Percentiles rank a stretch among this genome's conserved stretches.
Evolutionary conservation across 1,140 invertebrate genomes (phyloP).

Genomic region (Drosophila sucinea): DNA sequence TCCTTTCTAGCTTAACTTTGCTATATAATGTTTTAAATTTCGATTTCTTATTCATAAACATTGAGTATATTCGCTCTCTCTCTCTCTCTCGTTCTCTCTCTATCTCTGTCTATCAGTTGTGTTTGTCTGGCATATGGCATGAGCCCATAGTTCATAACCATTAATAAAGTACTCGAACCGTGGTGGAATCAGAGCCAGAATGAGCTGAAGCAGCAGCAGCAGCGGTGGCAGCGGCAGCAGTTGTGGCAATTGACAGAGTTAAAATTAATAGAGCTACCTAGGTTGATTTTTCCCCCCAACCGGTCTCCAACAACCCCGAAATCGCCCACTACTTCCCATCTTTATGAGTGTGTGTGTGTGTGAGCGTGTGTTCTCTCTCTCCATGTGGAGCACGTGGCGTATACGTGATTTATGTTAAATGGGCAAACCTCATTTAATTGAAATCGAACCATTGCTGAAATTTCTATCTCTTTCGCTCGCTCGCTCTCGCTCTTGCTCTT

Average conservation of each 20-base stretch:
- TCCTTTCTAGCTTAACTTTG: no score
- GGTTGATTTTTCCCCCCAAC: constrained; percentile 1
- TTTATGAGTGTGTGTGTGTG: neutral
- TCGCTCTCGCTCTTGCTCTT: no score
- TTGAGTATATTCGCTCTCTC: no score
- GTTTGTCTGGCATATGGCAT: constrained; percentile 9
- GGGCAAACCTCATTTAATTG: constrained; percentile 63
- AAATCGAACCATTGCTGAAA: constrained; percentile 38
- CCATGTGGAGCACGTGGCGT: constrained; percentile 50
- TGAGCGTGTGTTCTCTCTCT: neutral
- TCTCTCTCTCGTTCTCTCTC: neutral
- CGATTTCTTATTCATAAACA: no score
- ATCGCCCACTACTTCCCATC: neutral
- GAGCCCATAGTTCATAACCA: constrained; percentile 12
- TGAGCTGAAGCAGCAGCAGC: neutral
- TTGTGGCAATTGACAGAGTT: constrained; percentile 70
- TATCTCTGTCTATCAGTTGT: constrained; percentile 7
- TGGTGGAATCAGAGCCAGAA: constrained; percentile 5
- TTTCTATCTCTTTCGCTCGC: no score
- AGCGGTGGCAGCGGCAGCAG: constrained; percentile 37
- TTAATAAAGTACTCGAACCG: constrained; percentile 15
- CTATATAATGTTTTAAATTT: no score
- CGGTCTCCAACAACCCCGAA: no score
- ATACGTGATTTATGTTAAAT: constrained; percentile 66
- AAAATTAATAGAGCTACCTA: constrained; percentile 68